These are phyloP conservation scores for Melanargia galathea DNA, from an alignment of 2,888 invertebrate genomes.

Conservation along the genomic window DNA sequence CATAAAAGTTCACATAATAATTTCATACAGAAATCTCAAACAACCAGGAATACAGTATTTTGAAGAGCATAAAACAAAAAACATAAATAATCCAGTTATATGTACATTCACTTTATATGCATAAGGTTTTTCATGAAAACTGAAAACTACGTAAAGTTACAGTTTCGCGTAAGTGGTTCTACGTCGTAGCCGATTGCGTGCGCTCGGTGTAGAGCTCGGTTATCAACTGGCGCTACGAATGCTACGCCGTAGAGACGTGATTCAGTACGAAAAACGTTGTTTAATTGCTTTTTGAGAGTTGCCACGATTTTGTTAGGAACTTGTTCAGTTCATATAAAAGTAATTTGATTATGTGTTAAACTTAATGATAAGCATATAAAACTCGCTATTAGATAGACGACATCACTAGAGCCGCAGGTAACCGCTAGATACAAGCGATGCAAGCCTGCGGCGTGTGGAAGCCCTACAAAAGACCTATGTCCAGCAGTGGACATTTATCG, in stretches of 20 bases:
- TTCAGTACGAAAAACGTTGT: conserved; percentile 12
- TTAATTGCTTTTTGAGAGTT: conserved; percentile 25
- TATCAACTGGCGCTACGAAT: conserved; percentile 66
- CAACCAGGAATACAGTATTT: background rate
- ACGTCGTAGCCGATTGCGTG: conserved; percentile 54
- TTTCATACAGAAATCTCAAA: conserved; percentile 2
- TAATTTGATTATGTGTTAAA: too few species aligned
- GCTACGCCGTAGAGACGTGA: conserved; percentile 54
- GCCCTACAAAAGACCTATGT: too few species aligned
- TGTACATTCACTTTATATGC: background rate
- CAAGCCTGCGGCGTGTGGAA: too few species aligned
- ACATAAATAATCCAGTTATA: background rate
- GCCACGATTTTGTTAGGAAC: background rate
- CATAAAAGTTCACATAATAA: background rate
- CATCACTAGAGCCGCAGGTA: too few species aligned
- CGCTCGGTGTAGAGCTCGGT: conserved; percentile 57
- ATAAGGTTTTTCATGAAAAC: conserved; percentile 9
- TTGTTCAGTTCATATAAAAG: too few species aligned
- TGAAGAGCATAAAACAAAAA: background rate
- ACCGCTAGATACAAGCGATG: too few species aligned
- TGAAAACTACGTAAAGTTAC: conserved; percentile 43
- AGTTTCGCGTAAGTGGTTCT: conserved; percentile 39
- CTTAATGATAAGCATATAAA: too few species aligned
- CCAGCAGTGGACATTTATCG: too few species aligned
- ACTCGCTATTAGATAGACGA: too few species aligned